Evolutionary conservation across 2,797 vertebrate genomes (phyloP).

Genomic region (Anabacerthia variegaticeps): DNA sequence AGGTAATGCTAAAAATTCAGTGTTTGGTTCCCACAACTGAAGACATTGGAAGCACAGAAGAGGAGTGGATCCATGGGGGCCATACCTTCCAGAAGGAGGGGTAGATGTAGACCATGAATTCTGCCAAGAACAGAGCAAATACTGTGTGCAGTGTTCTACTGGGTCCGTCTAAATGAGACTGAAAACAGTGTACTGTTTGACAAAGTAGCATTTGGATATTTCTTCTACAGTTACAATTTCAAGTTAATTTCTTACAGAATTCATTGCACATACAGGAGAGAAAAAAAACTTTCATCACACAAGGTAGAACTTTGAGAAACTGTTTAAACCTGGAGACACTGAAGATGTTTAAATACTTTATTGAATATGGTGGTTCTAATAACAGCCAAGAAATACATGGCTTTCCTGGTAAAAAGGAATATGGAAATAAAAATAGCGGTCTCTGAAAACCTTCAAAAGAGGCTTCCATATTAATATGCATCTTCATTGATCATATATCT

Average conservation of each 20-base stretch:
- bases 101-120: not conserved
- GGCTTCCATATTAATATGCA: not conserved
- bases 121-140: not conserved
- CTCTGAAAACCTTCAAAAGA: not conserved
- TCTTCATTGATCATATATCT: not conserved
- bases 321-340: not conserved
- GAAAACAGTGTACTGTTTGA: not conserved
- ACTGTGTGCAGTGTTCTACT: not conserved
- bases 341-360: not conserved
- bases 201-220: not conserved
- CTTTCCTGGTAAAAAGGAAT: not conserved
- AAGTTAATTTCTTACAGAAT: not conserved
- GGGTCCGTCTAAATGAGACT: not conserved
- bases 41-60: not conserved
- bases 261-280: not conserved
- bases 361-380: not conserved
- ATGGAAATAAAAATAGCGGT: not conserved
- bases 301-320: not conserved
- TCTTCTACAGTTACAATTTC: not conserved
- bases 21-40: not conserved
- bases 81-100: not conserved
- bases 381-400: not conserved
- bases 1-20: not conserved
- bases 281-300: fast-evolving
- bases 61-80: not conserved